Evolutionary conservation across 1,140 invertebrate genomes (phyloP), one percentile per base, ranked within the genome.

Genomic region (Formica exsecta): DNA sequence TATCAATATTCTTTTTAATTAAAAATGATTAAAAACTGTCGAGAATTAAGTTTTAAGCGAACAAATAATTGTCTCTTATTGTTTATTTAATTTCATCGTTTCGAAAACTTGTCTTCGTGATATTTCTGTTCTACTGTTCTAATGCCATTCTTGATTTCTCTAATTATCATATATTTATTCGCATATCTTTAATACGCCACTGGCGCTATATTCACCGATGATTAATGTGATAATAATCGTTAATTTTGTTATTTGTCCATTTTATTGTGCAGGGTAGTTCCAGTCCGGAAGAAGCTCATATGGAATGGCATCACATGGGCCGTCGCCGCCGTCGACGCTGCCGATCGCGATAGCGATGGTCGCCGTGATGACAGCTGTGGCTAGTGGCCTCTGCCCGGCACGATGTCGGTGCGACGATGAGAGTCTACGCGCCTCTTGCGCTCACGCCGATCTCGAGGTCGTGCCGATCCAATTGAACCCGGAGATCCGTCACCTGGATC

Each of bases 391-490:
- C 59, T 98, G 98, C 94, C 98, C 98, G 19, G 96, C 96, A 29
- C 96, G 96, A 86, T 98, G 98, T 93, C 95, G 95, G 62, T 98
- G 98, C 95, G 97, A 98, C 95, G 97, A 98, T 93, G 96, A 97
- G 38, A 95, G 96, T 41, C 96, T 98, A 61, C 96, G 96, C 16
- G 96, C 97, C 3, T 96, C 97, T 65, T 98, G 98, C 93, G 96
- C 97, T 80, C 96, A 96, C 87, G 97, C 97, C 13, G 96, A 96
- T 65, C 96, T 98, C 65, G 98, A 98, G 93, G 97, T 98, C 87
- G 97, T 98, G 44, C 98, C 98, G 48, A 98, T 98, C 84, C 98
- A 98, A 92, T 96, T 98, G 87, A 98, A 98, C 93, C 97, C 97
- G n/a, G 97, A 98, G 92, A 96, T 97, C 44, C 96, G 96, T 32